Percentiles rank a stretch among this genome's conserved stretches.
phyloP scores from a whole-genome alignment of 2,797 vertebrate species.

The Tokudaia tokunoshimensis region DNA sequence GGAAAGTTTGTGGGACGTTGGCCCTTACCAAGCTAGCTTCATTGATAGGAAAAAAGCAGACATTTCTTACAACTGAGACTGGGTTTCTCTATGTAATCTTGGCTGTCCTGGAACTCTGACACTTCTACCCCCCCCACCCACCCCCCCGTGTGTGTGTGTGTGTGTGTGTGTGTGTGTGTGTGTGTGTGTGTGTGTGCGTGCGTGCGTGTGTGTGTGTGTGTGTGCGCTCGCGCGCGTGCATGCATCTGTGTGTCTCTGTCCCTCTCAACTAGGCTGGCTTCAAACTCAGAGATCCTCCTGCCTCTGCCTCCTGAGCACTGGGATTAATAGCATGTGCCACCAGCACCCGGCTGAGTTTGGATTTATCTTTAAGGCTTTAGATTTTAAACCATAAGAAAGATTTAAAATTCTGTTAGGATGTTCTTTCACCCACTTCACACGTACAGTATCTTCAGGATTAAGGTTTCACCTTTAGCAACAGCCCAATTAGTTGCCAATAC shows the following conservation, averaged over 20 bases:
- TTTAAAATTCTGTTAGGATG: constrained; percentile 45
- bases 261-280: not conserved
- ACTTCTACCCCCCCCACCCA: fast-evolving
- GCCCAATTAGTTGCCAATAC: constrained; percentile 70
- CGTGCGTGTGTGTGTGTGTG: too few relatives aligned
- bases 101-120: not conserved
- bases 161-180: too few relatives aligned
- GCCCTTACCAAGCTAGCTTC: not conserved
- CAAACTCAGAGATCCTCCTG: not conserved
- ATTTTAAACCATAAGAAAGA: constrained; percentile 56
- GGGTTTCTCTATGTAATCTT: not conserved
- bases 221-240: too few relatives aligned
- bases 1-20: not conserved
- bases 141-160: too few relatives aligned
- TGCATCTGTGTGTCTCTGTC: too few relatives aligned
- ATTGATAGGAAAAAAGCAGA: not conserved
- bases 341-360: not conserved
- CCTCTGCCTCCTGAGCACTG: not conserved
- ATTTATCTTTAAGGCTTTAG: constrained; percentile 62
- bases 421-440: constrained; percentile 70
- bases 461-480: constrained; percentile 78
- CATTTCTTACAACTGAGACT: not conserved
- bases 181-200: too few relatives aligned
- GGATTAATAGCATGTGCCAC: not conserved
- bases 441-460: constrained; percentile 75